Base-by-base conservation (phyloP, 2,888 invertebrate species). In the Limnephilus rhombicus region DNA sequence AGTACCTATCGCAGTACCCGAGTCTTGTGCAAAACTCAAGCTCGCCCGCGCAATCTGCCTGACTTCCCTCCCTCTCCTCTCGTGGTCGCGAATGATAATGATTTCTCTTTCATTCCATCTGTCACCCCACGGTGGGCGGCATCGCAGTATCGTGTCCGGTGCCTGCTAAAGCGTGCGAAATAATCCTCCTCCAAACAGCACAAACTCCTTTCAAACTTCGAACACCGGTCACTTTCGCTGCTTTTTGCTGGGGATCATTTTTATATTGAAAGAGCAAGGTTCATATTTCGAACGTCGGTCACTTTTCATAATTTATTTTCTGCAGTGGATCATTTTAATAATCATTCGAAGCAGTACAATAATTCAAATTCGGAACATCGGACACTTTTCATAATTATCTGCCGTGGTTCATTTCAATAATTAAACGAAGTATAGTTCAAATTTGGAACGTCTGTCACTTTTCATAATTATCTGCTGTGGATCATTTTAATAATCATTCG, bases 21-120 rank as follows among this genome's bases (percentile, higher is more conserved):
- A 68, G 49, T 24, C 24, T 68, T n/a, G 68, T 68, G 68, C 68
- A 68, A 68, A 68, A 68, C 24, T 68, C 68, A 68, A 24, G 4
- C 68, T 82, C 34, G 82, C 82, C 82, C 82, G 82, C 82, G 24
- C 68, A 24, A 68, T 24, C 68, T 68, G 9, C 68, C 68, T 24
- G 68, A 68, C 68, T 68, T 68, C 68, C 24, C 68, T 24, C 68
- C 68, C 68, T n/a, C 68, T 68, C 68, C 68, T n/a, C n/a, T 68
- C 68, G 68, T n/a, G 53, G 37, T 37, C 41, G 88, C 80, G 80
- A 80, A 68, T 68, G 68, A 68, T 68, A 68, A 68, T 68, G 68
- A 80, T 80, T 80, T 89, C 88, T 80, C 88, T 11, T 80, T 68
- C 88, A 88, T 88, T 88, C 34, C n/a, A 89, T 80, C 34, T 80